Evolutionary conservation across 1,140 invertebrate species (phyloP).

Genomic region (Homarus americanus): DNA sequence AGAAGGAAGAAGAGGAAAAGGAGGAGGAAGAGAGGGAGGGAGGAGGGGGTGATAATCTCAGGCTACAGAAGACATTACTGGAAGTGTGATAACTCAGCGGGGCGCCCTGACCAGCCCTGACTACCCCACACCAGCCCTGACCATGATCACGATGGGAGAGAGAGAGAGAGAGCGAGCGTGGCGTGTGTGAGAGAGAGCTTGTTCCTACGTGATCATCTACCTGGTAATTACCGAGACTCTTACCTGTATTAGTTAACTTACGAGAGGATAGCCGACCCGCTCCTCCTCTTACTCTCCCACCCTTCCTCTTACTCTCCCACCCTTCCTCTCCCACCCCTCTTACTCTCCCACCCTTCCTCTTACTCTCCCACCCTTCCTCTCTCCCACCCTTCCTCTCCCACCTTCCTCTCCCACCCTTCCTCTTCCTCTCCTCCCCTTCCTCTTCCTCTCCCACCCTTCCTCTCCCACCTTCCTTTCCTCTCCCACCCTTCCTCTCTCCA

Average conservation of each 20-base stretch:
- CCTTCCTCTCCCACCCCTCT: background rate
- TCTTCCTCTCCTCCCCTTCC: too few relatives aligned
- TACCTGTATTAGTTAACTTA: too few relatives aligned
- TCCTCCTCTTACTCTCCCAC: background rate
- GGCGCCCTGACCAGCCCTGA: background rate
- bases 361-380: too few relatives aligned
- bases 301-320: background rate
- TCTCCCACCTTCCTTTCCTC: too few relatives aligned
- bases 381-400: background rate
- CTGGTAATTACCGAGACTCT: too few relatives aligned
- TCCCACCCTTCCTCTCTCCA: too few relatives aligned
- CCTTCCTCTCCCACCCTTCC: too few relatives aligned
- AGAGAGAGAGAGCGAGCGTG: background rate
- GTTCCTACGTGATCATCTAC: too few relatives aligned
- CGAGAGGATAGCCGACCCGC: too few relatives aligned
- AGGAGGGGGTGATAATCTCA: background rate
- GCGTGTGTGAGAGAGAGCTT: background rate
- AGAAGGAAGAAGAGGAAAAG: too few relatives aligned
- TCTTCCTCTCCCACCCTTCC: too few relatives aligned
- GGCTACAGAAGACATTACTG: background rate
- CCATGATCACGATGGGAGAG: background rate
- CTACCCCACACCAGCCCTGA: background rate
- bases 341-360: background rate
- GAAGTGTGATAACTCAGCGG: background rate
- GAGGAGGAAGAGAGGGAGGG: too few relatives aligned